Evolutionary conservation across 2,797 vertebrate species (phyloP), one percentile per base, ranked within the genome.

Genomic region (Poeciliopsis gracilis): DNA sequence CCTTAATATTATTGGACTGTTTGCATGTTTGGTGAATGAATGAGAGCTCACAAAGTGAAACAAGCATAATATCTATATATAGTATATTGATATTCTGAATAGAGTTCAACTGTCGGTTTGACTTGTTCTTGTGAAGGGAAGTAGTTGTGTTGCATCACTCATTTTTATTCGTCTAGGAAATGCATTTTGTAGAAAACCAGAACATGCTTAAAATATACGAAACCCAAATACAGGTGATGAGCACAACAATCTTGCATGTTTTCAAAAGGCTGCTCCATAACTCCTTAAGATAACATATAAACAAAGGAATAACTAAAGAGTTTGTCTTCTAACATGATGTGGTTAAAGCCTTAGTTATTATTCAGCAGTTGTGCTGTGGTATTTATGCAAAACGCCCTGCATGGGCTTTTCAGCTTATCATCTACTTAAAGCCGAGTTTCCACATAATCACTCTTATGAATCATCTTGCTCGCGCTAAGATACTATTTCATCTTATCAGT

Each of bases 81-180:
- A 36, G 36, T 4, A 36, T 13, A 41, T 46, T 46, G n/a, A 30
- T 63, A 41, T 23, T 46, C 20, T 63, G 18, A 28, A 43, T 23
- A 16, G 7, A 30, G 72, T 5, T 38, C 23, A 18, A 63, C n/a
- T 73, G 4, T 63, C 28, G 12, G 63, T 70, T 70, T 66, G 20
- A 53, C 20, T 66, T 18, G 33, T 25, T 67, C n/a, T 72, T 72
- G 1, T 63, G 74, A 67, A 36, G 18, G 23, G 13, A 74, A 15
- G 36, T 13, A 20, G 49, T 25, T 38, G 23, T 72, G 46, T 13
- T 73, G 41, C 30, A 25, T 30, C 55, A 12, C 12, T 36, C 11
- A 18, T 49, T 63, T 28, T 41, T 41, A 0, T 30, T 36, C 11
- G 10, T 76, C 7, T 63, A 82, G 82, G 82, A 84, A 84, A 49